phyloP scores from a whole-genome alignment of 2,888 invertebrate species.

The Sceliomorpha sp. region DNA sequence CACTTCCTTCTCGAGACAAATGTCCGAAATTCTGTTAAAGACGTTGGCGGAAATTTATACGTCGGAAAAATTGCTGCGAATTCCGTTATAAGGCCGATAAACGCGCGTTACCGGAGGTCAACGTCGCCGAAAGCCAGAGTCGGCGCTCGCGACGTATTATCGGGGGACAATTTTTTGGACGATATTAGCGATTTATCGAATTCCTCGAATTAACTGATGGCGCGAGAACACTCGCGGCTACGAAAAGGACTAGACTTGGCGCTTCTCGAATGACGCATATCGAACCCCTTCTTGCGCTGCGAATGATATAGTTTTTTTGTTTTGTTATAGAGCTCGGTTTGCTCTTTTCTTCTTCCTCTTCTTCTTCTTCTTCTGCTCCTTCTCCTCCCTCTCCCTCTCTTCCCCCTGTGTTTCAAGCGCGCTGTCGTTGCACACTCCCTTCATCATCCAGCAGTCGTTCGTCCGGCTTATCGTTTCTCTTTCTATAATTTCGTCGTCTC shows the following conservation, averaged over 20 bases:
- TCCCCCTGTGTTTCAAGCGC: constrained; percentile 6
- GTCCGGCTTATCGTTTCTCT: constrained; percentile 4
- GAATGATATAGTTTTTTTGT: constrained; percentile 63
- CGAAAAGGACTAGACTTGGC: too few species aligned
- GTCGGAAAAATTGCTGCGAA: too few species aligned
- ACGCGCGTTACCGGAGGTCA: too few species aligned
- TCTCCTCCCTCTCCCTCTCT: constrained; percentile 44
- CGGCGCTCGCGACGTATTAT: too few species aligned
- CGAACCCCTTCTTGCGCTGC: constrained; percentile 63
- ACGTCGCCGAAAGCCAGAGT: too few species aligned
- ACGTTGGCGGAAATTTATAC: too few species aligned
- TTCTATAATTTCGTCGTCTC: constrained; percentile 20
- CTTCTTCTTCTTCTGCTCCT: constrained; percentile 52
- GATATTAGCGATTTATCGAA: too few species aligned
- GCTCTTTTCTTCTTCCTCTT: constrained; percentile 48
- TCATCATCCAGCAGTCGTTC: constrained; percentile 1
- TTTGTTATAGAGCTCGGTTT: constrained; percentile 55
- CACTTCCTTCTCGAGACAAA: neutral
- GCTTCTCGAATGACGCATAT: constrained; percentile 59
- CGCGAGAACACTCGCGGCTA: too few species aligned
- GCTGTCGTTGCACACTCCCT: constrained; percentile 10
- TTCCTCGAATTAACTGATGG: too few species aligned
- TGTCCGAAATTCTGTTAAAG: neutral
- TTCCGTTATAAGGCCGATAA: too few species aligned
- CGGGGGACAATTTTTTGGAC: too few species aligned